Percentiles rank a stretch among this genome's conserved stretches.
These are phyloP conservation scores for Emmelina monodactyla DNA, from an alignment of 2,888 invertebrate species.

Conservation along the genomic window DNA sequence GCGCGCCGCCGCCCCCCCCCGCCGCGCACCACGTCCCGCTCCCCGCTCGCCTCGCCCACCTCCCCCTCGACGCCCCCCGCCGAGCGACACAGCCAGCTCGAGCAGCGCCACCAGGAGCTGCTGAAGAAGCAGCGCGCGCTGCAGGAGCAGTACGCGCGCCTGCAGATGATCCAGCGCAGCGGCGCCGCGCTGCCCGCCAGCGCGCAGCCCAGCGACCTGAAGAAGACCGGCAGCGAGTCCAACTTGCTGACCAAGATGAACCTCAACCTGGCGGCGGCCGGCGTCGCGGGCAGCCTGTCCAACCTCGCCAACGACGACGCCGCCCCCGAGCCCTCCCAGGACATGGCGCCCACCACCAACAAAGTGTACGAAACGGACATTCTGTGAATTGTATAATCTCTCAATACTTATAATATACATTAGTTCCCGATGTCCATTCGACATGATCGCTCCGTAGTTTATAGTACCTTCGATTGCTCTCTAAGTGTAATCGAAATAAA, in stretches of 20 bases:
- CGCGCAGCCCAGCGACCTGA: conserved; percentile 74
- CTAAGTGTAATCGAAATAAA: too few species aligned
- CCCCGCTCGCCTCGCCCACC: conserved; percentile 86
- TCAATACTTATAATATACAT: too few species aligned
- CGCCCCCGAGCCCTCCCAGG: conserved; percentile 13
- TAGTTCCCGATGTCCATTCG: too few species aligned
- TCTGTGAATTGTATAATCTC: conserved; percentile 87
- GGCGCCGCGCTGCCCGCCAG: conserved; percentile 70
- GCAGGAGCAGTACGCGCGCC: conserved; percentile 89
- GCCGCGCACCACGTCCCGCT: conserved; percentile 88
- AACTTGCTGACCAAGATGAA: conserved; percentile 86
- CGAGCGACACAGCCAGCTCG: conserved; percentile 77
- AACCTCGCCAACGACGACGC: conserved; percentile 35
- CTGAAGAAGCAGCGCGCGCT: conserved; percentile 86
- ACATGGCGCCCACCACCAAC: conserved; percentile 66
- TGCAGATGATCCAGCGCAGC: conserved; percentile 86
- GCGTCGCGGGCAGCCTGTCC: conserved; percentile 49
- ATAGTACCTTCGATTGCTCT: too few species aligned
- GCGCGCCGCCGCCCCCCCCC: conserved; percentile 88
- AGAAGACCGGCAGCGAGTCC: conserved; percentile 89
- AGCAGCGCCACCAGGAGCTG: conserved; percentile 88
- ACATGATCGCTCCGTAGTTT: too few species aligned
- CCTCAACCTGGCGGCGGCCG: conserved; percentile 66
- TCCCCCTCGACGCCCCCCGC: conserved; percentile 72
- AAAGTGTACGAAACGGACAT: conserved; percentile 94